phyloP scores from a whole-genome alignment of 2,113 vertebrate species.

The Balaeniceps rex region DNA sequence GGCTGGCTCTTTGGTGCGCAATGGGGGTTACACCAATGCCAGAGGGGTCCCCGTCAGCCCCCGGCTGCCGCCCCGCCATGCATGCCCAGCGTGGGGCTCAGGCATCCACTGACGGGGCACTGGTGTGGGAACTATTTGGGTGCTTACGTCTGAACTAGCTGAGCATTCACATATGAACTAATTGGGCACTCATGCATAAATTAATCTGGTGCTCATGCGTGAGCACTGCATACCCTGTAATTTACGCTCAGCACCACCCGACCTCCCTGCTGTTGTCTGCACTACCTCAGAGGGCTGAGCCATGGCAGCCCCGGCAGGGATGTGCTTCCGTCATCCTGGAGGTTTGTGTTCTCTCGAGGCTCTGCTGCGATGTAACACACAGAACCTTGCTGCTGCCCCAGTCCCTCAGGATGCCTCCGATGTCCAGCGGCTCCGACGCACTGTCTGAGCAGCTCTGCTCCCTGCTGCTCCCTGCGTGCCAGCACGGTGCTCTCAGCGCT shows the following conservation, averaged over 20 bases:
- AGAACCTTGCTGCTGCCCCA: background rate
- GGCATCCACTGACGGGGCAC: background rate
- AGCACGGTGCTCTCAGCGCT: rapidly evolving
- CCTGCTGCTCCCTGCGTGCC: background rate
- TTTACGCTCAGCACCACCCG: background rate
- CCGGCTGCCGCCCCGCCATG: background rate
- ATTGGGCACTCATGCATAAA: background rate
- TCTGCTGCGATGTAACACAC: rapidly evolving
- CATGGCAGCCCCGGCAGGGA: rapidly evolving
- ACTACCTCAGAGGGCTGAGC: background rate
- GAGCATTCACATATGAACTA: background rate
- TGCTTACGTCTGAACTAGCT: background rate
- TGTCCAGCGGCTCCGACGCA: background rate
- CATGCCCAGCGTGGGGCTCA: background rate
- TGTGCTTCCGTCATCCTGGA: rapidly evolving
- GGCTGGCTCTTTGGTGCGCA: background rate
- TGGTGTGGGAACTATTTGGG: background rate
- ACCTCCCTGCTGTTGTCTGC: rapidly evolving
- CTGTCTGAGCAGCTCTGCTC: background rate
- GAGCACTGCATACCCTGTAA: background rate
- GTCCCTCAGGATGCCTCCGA: background rate
- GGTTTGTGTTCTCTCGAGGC: background rate
- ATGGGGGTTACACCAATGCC: background rate
- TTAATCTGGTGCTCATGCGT: rapidly evolving
- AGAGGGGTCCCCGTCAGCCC: background rate